Evolutionary conservation across 2,888 invertebrate genomes (phyloP), one percentile per base, ranked within the genome.

Genomic region (Drosophila lutescens): DNA sequence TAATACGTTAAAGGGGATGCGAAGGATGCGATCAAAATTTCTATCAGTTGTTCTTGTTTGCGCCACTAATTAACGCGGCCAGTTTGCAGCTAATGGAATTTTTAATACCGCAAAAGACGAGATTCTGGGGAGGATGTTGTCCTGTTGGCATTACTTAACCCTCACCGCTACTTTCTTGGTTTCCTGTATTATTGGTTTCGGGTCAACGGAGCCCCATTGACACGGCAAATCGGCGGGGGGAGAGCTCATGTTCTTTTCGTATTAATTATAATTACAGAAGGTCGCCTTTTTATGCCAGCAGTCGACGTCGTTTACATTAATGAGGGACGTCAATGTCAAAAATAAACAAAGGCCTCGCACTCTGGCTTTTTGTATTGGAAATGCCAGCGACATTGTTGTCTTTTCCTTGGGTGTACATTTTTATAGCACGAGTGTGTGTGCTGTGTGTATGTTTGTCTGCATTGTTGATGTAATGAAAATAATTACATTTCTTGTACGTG

Each of bases 221-320:
- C 65, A 54, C 32, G 9, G 40, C 20, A 67, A 66, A n/a, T 54
- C 4, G 4, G 12, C n/a, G 12, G 12, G 34, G 43, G 0, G 15
- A 13, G 63, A 61, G 55, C 61, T 68, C 69, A 80, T 59, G 77
- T 78, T 79, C 74, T 76, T 76, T 81, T 80, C 61, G 62, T 81
- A 84, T 84, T 88, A 85, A 86, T 88, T 86, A 84, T 76, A 80
- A 79, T 88, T 74, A 79, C 72, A 86, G 84, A 88, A 84, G 77
- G 74, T 73, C 68, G 56, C 53, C 58, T 78, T 76, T 75, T 54
- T 75, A 56, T 67, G 73, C 72, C 59, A 56, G 71, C 59, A 60
- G 73, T 69, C 72, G 62, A 76, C 72, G 69, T 80, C 74, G 72
- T 83, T 76, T 61, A 65, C 75, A 59, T 77, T 86, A 88, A 85